These are phyloP conservation scores for Pelvicachromis taeniatus DNA, from an alignment of 2,113 vertebrate species.

Conservation along the genomic window DNA sequence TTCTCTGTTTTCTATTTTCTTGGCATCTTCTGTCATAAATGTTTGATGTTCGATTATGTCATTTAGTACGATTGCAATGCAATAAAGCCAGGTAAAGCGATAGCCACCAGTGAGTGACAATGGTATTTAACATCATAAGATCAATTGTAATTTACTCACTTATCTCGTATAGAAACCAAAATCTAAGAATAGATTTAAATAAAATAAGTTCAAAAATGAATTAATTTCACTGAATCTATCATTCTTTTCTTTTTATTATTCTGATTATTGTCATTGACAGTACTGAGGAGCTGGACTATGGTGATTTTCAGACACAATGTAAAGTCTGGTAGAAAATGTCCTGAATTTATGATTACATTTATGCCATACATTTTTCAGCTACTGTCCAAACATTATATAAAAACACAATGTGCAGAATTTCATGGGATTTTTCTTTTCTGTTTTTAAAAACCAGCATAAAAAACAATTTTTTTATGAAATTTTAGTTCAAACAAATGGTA, in stretches of 20 bases:
- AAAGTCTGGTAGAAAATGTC: not conserved
- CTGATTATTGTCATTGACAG: accelerated
- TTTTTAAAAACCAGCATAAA: conserved; percentile 8
- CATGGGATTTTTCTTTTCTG: not conserved
- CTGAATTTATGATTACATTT: not conserved
- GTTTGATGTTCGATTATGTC: not conserved
- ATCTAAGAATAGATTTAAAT: not conserved
- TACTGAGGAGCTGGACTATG: not conserved
- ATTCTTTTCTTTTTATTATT: not conserved
- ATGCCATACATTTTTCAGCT: not conserved
- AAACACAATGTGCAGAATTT: not conserved
- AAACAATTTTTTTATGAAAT: not conserved
- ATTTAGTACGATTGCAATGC: not conserved
- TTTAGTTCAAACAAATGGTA: not conserved
- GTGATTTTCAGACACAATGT: not conserved
- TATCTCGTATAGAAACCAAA: not conserved
- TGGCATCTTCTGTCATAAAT: not conserved
- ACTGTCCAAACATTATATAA: not conserved
- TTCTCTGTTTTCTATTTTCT: not conserved
- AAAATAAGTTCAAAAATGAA: not conserved
- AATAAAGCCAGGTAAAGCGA: not conserved
- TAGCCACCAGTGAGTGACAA: not conserved
- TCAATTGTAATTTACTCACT: not conserved
- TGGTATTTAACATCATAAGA: not conserved
- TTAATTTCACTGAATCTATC: not conserved